Percentiles rank a stretch among this genome's conserved stretches.
phyloP scores from a whole-genome alignment of 2,797 vertebrate genomes.

The Phalloptychus januarius region DNA sequence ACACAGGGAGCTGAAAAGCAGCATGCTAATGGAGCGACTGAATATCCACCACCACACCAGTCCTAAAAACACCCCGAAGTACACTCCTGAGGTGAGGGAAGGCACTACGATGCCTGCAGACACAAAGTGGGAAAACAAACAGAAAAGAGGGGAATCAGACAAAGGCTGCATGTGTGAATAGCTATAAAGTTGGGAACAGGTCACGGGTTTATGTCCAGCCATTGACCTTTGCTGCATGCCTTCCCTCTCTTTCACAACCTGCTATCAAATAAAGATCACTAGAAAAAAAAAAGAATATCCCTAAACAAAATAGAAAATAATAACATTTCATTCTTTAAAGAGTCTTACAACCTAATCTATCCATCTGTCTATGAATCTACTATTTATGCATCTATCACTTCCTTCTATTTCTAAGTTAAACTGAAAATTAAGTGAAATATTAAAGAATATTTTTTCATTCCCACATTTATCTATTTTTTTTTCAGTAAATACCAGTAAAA shows the following conservation, averaged over 20 bases:
- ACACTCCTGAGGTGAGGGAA: slow-evolving; percentile 83
- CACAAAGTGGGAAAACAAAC: background rate
- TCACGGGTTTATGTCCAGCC: too few relatives aligned
- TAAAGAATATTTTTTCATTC: too few relatives aligned
- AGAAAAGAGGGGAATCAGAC: background rate
- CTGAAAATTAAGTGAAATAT: background rate
- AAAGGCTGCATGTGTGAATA: background rate
- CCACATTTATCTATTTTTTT: background rate
- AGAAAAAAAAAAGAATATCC: background rate
- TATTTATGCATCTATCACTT: background rate
- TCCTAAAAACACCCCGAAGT: slow-evolving; percentile 82
- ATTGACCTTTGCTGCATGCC: too few relatives aligned
- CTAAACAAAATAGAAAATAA: too few relatives aligned
- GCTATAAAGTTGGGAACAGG: background rate
- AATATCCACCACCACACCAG: slow-evolving; percentile 87
- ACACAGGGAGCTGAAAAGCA: slow-evolving; percentile 82
- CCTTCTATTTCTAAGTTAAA: background rate
- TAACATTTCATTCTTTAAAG: background rate
- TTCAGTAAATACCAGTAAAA: too few relatives aligned
- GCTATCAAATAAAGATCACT: too few relatives aligned
- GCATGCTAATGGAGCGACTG: slow-evolving; percentile 68
- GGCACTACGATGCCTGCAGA: slow-evolving; percentile 80
- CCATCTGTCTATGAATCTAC: background rate
- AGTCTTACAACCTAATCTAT: background rate
- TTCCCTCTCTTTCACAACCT: too few relatives aligned